These are phyloP conservation scores for Piscicola geometra DNA, from an alignment of 2,888 invertebrate genomes.

Conservation along the genomic window DNA sequence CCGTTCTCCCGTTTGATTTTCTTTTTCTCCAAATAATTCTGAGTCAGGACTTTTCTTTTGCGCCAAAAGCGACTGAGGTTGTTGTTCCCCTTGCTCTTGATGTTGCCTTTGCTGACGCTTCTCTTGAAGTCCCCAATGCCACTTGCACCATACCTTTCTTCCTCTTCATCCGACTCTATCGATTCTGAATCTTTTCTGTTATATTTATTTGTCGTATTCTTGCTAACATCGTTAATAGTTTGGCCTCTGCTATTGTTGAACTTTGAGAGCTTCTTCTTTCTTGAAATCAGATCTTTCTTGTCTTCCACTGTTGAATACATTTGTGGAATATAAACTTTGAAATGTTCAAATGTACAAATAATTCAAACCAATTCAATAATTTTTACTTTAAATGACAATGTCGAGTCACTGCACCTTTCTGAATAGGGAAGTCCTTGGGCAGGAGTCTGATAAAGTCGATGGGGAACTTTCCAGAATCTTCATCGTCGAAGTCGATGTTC, in stretches of 20 bases:
- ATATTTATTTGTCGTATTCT: neutral
- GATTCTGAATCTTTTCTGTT: neutral
- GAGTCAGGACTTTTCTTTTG: neutral
- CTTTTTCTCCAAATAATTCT: neutral
- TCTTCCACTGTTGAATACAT: neutral
- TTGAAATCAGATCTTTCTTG: constrained; percentile 3
- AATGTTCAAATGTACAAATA: too few relatives aligned
- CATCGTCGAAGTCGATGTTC: constrained; percentile 90
- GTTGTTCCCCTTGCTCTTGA: neutral
- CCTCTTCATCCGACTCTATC: neutral
- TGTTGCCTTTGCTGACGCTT: neutral
- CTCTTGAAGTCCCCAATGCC: neutral
- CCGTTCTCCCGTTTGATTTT: neutral
- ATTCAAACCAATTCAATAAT: too few relatives aligned
- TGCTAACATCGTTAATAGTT: neutral
- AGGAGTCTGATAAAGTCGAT: constrained; percentile 81
- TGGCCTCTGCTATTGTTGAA: neutral
- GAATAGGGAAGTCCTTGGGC: constrained; percentile 82
- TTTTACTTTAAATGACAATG: constrained; percentile 35
- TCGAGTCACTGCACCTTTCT: constrained; percentile 72
- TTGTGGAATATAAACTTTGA: neutral
- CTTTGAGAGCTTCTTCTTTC: constrained; percentile 5
- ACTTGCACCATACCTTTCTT: neutral
- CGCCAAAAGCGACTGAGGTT: neutral
- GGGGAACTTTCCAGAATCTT: constrained; percentile 84